These are phyloP conservation scores for Plutella xylostella DNA, from an alignment of 2,888 invertebrate genomes.

Conservation along the genomic window DNA sequence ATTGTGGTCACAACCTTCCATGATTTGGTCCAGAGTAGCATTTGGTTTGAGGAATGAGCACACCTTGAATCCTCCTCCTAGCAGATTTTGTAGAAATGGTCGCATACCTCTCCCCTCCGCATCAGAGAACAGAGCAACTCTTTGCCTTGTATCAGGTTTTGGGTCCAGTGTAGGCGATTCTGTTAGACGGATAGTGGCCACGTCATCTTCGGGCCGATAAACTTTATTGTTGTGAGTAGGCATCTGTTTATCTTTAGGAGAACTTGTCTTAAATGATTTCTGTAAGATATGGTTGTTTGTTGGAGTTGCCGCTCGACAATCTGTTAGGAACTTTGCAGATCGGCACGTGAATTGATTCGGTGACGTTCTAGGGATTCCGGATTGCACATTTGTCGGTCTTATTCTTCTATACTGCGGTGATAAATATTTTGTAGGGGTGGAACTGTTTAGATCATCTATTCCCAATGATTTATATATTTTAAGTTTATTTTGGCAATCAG, in stretches of 20 bases:
- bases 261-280: not conserved
- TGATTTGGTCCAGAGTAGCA: not conserved
- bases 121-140: not conserved
- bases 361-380: too few relatives aligned
- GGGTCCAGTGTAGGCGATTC: not conserved
- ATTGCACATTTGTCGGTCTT: too few relatives aligned
- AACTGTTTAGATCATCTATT: not conserved
- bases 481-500: not conserved
- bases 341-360: too few relatives aligned
- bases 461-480: not conserved
- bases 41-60: not conserved
- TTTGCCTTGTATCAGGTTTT: not conserved
- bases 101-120: not conserved
- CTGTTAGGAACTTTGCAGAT: too few relatives aligned
- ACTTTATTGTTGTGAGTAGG: too few relatives aligned
- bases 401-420: too few relatives aligned
- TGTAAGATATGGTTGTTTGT: not conserved
- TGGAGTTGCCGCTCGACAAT: too few relatives aligned
- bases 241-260: not conserved
- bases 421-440: too few relatives aligned
- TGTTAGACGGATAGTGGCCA: too few relatives aligned
- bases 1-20: not conserved
- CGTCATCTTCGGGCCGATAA: too few relatives aligned
- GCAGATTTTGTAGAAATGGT: too few relatives aligned
- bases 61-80: too few relatives aligned